These are phyloP conservation scores for Antedon mediterranea DNA, from an alignment of 53 echinoderm and acorn worm genomes.

Conservation along the genomic window DNA sequence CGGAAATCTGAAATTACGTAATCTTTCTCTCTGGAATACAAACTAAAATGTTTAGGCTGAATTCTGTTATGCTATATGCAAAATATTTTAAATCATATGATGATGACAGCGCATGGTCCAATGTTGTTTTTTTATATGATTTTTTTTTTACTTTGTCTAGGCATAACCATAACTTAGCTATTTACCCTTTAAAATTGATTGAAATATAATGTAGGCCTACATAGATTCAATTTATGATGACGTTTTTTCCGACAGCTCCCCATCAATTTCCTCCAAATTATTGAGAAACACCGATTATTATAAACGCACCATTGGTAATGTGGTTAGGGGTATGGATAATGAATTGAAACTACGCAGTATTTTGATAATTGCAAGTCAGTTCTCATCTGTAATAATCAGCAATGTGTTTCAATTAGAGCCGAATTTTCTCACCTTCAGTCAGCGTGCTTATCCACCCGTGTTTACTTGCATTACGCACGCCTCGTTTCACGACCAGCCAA, in stretches of 20 bases:
- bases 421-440: not conserved
- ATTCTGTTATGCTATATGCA: too few species aligned
- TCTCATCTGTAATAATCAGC: not conserved
- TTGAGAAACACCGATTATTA: not conserved
- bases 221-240: not conserved
- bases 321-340: not conserved
- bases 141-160: too few species aligned
- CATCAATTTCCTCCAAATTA: constrained; percentile 1
- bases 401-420: not conserved
- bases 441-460: not conserved
- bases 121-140: too few species aligned
- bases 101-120: too few species aligned
- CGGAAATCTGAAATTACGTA: too few species aligned
- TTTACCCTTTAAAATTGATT: not conserved
- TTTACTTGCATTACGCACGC: not conserved
- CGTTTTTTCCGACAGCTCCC: not conserved
- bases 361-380: not conserved
- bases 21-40: too few species aligned
- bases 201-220: not conserved
- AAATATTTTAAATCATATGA: too few species aligned
- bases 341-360: not conserved
- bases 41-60: too few species aligned
- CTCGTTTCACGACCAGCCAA: not conserved
- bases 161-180: too few species aligned
- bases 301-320: not conserved